These are phyloP conservation scores for Chloroceryle amazona DNA, from an alignment of 2,797 vertebrate species.

Conservation along the genomic window DNA sequence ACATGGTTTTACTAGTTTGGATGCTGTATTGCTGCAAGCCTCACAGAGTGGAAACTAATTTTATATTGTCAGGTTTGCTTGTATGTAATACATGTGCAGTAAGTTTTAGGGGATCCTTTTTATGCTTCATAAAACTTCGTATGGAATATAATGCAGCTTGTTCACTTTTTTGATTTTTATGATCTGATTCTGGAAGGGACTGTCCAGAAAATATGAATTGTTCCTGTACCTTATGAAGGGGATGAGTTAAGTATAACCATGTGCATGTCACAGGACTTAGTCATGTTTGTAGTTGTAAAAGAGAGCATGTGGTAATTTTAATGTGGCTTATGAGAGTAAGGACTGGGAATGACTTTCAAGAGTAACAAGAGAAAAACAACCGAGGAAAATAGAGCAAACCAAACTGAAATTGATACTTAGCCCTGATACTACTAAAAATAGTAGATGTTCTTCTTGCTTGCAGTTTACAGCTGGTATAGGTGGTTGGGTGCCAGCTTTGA, in stretches of 20 bases:
- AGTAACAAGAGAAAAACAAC: constrained; percentile 40
- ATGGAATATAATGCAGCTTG: neutral
- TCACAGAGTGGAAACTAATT: neutral
- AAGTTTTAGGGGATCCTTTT: constrained; percentile 9
- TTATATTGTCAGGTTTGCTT: neutral
- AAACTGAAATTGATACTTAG: constrained; percentile 16
- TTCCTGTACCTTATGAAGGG: neutral
- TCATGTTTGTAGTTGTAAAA: constrained; percentile 36
- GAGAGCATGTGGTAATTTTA: constrained; percentile 39
- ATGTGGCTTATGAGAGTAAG: constrained; percentile 18
- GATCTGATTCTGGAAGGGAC: neutral
- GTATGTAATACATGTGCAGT: neutral
- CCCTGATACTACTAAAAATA: constrained; percentile 51
- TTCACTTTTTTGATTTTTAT: neutral
- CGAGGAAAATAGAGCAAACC: constrained; percentile 30
- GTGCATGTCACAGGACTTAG: neutral
- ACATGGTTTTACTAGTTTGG: neutral
- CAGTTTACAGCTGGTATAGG: neutral
- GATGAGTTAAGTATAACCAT: constrained; percentile 38
- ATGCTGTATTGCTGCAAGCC: neutral
- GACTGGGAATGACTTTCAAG: constrained; percentile 14
- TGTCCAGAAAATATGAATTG: neutral
- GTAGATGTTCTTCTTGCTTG: constrained; percentile 9
- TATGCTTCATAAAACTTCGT: neutral
- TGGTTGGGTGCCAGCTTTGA: neutral